These are phyloP conservation scores for Euwallacea similis DNA, from an alignment of 1,140 invertebrate species.

Conservation along the genomic window DNA sequence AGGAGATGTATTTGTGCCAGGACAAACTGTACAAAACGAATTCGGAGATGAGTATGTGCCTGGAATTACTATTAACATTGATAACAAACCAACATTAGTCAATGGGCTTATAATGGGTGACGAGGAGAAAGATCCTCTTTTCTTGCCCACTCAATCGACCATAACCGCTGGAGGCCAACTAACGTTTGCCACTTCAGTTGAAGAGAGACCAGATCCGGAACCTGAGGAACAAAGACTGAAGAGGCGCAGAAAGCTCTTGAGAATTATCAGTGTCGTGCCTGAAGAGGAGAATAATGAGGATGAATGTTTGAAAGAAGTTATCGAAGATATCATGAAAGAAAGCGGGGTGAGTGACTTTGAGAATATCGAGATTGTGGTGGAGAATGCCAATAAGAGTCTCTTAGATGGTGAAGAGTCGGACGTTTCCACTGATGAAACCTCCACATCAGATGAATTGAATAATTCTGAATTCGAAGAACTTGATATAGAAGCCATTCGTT, in stretches of 20 bases:
- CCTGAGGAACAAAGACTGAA: slow-evolving; percentile 42
- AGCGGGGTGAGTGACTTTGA: slow-evolving; percentile 31
- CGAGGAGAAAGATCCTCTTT: slow-evolving; percentile 52
- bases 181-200: slow-evolving; percentile 53
- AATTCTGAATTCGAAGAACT: slow-evolving; percentile 44
- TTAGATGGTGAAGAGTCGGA: slow-evolving; percentile 39
- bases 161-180: slow-evolving; percentile 58
- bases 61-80: slow-evolving; percentile 70
- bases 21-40: slow-evolving; percentile 71
- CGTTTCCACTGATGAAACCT: slow-evolving; percentile 33
- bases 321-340: slow-evolving; percentile 33
- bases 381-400: slow-evolving; percentile 1
- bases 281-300: slow-evolving; percentile 45
- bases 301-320: slow-evolving; percentile 30
- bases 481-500: slow-evolving; percentile 41
- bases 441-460: slow-evolving; percentile 36
- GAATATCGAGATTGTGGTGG: slow-evolving; percentile 39
- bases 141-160: slow-evolving; percentile 63
- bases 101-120: slow-evolving; percentile 57
- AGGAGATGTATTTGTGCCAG: slow-evolving; percentile 71
- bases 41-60: slow-evolving; percentile 69
- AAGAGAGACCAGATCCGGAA: slow-evolving; percentile 48
- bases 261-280: slow-evolving; percentile 37
- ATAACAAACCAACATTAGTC: slow-evolving; percentile 66
- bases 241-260: slow-evolving; percentile 38